Percentiles rank a stretch among this genome's conserved stretches.
These are phyloP conservation scores for Anticlea derivata DNA, from an alignment of 2,888 invertebrate species.

Conservation along the genomic window DNA sequence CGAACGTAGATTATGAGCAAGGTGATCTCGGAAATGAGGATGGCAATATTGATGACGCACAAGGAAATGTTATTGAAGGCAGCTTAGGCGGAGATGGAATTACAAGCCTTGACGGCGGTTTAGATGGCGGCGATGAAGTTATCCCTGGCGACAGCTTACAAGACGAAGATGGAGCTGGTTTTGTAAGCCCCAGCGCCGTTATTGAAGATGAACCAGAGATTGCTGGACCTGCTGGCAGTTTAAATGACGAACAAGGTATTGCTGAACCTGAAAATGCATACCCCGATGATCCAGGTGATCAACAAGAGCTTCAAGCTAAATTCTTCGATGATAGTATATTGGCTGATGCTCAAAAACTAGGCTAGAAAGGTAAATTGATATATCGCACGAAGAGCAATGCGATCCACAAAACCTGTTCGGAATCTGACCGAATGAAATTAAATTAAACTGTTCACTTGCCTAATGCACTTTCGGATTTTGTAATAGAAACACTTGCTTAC, in stretches of 20 bases:
- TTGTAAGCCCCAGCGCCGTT: neutral
- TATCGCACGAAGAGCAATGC: neutral
- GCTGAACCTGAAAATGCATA: neutral
- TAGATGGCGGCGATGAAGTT: no score
- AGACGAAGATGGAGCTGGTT: neutral
- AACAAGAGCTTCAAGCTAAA: neutral
- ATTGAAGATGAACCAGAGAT: neutral
- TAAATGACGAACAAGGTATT: no score
- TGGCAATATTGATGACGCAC: neutral
- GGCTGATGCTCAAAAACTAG: neutral
- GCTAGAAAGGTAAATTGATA: neutral
- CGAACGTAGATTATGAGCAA: neutral
- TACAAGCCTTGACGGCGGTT: no score
- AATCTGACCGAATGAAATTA: neutral
- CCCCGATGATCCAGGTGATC: neutral
- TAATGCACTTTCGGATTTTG: no score
- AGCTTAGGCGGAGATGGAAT: no score
- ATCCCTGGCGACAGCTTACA: no score
- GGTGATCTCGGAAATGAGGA: neutral
- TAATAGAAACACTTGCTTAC: no score
- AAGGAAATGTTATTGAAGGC: neutral
- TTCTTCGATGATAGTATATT: constrained; percentile 6
- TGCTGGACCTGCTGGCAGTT: no score
- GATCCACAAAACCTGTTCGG: neutral
- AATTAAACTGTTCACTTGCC: no score